Base-by-base conservation (phyloP, 2,888 invertebrate genomes). In the Linyphia triangularis region DNA sequence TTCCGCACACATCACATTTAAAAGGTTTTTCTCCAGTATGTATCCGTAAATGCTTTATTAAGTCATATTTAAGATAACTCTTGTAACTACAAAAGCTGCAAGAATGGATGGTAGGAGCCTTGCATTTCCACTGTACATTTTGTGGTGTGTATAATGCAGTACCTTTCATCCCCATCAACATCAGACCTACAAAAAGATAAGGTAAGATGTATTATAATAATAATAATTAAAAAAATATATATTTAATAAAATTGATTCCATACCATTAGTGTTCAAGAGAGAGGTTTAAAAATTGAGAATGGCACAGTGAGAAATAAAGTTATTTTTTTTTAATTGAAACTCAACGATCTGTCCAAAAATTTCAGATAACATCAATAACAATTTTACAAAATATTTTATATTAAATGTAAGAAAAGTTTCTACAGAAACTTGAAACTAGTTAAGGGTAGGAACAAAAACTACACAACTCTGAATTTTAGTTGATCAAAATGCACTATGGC, bases 11-110 rank as follows among this genome's bases (percentile, higher is more conserved):
- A 7, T 0, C 4, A 16, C 81, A 69, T 33, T 10, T 19, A 37
- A 37, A 81, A 19, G 81, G 81, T 24, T 37, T 19, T 37, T 81
- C 69, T 43, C 81, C 81, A 37, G 69, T 81, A 33, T 69, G 69
- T 30, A 19, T 59, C 5, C 57, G 10, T 9, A 57, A 5, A 73
- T 57, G 57, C 30, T 43, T 40, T 19, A 16, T 28, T 5, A 78
- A 43, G 13, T 78, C 13, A 22, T 28, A 22, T 22, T 67, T 67
- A 0, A n/a, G 19, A 4, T 19, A 67, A 13, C 43, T 51, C 16
- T 9, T n/a, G 51, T 78, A 78, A 7, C n/a, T 43, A 37, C 78
- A 78, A 13, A 22, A 67, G 16, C 16, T 16, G 13, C 43, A 43
- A 43, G 9, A 16, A 3, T 43, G 43, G 16, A 43, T 16, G 7